phyloP scores from a whole-genome alignment of 2,797 vertebrate genomes.

The Cryptoprocta ferox region DNA sequence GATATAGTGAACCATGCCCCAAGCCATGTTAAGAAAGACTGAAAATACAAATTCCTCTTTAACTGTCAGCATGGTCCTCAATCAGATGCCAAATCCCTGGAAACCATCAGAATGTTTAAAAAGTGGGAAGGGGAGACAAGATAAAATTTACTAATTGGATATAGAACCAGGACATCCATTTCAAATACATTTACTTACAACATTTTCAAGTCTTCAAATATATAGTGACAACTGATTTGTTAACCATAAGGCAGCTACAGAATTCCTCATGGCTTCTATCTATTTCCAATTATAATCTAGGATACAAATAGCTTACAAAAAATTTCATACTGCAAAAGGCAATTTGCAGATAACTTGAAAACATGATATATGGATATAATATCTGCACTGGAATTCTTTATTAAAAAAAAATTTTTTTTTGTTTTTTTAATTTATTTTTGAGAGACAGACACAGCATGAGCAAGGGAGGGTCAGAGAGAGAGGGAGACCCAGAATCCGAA shows the following conservation, averaged over 20 bases:
- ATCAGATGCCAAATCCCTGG: not conserved
- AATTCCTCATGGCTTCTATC: not conserved
- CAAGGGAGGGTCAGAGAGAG: too few relatives aligned
- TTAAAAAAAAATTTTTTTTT: too few relatives aligned
- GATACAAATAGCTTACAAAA: not conserved
- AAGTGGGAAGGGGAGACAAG: not conserved
- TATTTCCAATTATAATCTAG: not conserved
- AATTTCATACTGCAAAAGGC: not conserved
- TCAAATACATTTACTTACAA: not conserved
- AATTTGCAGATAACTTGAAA: not conserved
- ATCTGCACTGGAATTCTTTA: not conserved
- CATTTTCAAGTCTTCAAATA: not conserved
- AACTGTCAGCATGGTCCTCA: not conserved
- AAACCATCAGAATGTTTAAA: not conserved
- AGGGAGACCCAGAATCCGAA: too few relatives aligned
- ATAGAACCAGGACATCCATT: not conserved
- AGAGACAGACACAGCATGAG: too few relatives aligned
- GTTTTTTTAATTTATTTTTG: too few relatives aligned
- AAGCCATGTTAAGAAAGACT: not conserved
- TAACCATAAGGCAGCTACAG: not conserved
- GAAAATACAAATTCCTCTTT: not conserved
- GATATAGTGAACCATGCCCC: not conserved
- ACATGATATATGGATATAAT: not conserved
- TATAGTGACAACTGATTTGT: not conserved
- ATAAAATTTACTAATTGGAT: not conserved